phyloP scores from a whole-genome alignment of 2,888 invertebrate genomes.

The Drosophila pegasa region DNA sequence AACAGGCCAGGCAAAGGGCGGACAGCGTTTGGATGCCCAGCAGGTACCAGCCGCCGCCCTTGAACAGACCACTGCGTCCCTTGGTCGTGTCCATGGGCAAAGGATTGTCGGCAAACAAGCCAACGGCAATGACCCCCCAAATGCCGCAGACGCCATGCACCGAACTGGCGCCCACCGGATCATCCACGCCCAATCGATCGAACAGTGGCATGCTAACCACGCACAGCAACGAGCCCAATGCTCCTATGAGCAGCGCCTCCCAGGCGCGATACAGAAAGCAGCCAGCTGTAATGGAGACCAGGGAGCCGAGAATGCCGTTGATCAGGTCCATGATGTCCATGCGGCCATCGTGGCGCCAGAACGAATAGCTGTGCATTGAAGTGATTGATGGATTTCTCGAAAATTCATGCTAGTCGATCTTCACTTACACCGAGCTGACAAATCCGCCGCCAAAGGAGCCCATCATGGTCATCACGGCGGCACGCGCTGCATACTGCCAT shows the following conservation, averaged over 20 bases:
- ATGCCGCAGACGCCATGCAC: slow-evolving; percentile 93
- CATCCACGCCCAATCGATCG: slow-evolving; percentile 91
- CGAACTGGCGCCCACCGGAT: slow-evolving; percentile 95
- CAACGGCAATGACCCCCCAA: slow-evolving; percentile 91
- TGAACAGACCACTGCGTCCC: slow-evolving; percentile 90
- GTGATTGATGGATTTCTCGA: neutral
- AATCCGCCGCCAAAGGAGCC: slow-evolving; percentile 95
- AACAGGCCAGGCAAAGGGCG: slow-evolving; percentile 89
- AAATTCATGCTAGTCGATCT: fast-evolving
- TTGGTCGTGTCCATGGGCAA: slow-evolving; percentile 92
- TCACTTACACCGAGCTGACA: slow-evolving; percentile 85
- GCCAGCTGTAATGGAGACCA: slow-evolving; percentile 95
- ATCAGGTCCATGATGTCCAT: slow-evolving; percentile 94
- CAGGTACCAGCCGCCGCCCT: slow-evolving; percentile 95
- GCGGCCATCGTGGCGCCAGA: slow-evolving; percentile 89
- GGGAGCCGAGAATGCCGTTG: slow-evolving; percentile 93
- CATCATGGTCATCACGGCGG: slow-evolving; percentile 96
- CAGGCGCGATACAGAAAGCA: slow-evolving; percentile 94
- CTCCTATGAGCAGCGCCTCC: slow-evolving; percentile 94
- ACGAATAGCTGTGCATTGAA: slow-evolving; percentile 86
- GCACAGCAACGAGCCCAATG: slow-evolving; percentile 91
- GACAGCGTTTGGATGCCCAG: slow-evolving; percentile 93
- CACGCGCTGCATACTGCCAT: slow-evolving; percentile 96
- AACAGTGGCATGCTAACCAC: slow-evolving; percentile 90
- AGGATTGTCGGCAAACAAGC: slow-evolving; percentile 95